Evolutionary conservation across 2,797 vertebrate species (phyloP).

Genomic region (Otolemur crassicaudatus): DNA sequence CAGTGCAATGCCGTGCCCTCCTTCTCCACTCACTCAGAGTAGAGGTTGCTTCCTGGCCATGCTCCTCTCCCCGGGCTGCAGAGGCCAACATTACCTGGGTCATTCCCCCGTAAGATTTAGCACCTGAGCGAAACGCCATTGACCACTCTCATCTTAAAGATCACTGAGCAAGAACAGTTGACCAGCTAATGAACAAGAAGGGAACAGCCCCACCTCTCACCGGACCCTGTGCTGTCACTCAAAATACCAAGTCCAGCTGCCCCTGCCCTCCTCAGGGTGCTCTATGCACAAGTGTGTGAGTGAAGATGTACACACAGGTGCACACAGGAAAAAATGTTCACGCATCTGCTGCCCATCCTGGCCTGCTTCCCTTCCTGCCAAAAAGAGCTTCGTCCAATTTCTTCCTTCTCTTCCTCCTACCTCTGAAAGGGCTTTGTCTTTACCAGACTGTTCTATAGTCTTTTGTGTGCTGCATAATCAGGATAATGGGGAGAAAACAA

Average conservation of each 20-base stretch:
- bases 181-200: not conserved
- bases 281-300: rapidly evolving
- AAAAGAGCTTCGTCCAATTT: not conserved
- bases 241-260: no score
- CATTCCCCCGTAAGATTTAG: not conserved
- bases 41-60: rapidly evolving
- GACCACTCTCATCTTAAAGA: not conserved
- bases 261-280: not conserved
- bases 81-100: not conserved
- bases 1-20: rapidly evolving
- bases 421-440: not conserved
- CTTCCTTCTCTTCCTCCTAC: not conserved
- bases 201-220: not conserved
- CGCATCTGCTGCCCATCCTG: rapidly evolving
- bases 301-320: rapidly evolving
- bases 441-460: not conserved
- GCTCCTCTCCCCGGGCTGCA: rapidly evolving
- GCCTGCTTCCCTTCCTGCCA: not conserved
- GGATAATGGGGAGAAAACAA: not conserved
- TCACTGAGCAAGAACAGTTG: not conserved
- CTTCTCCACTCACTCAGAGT: no score
- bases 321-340: rapidly evolving
- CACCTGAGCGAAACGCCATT: not conserved
- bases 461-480: not conserved
- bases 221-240: not conserved